Percentiles rank a stretch among this genome's conserved stretches.
Conservation (phyloP, 2,113 vertebrate species). For the Xiphophorus couchianus region DNA sequence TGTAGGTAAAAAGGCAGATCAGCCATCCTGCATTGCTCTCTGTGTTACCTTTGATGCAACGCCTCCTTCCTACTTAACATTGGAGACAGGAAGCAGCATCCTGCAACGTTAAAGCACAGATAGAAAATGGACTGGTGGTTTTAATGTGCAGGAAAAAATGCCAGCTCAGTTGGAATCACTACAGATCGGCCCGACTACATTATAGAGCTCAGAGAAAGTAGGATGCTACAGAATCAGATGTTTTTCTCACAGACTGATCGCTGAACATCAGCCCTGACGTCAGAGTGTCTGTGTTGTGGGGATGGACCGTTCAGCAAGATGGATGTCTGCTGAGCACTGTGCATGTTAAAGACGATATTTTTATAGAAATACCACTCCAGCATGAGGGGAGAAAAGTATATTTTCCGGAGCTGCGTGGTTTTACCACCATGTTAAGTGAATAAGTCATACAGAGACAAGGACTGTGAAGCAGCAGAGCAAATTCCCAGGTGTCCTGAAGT, state of each 20-base stretch:
- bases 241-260: slow-evolving; percentile 11
- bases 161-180: not conserved
- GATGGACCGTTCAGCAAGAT: not conserved
- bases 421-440: slow-evolving; percentile 51
- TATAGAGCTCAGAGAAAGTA: not conserved
- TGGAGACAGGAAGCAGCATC: no score
- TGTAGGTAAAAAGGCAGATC: no score
- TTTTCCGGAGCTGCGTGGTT: slow-evolving; percentile 32
- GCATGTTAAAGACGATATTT: not conserved
- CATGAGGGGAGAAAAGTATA: slow-evolving; percentile 16
- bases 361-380: slow-evolving; percentile 32
- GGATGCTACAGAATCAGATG: not conserved
- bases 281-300: slow-evolving; percentile 8
- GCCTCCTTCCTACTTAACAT: no score
- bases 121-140: not conserved
- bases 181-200: not conserved
- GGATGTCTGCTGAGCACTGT: not conserved
- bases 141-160: not conserved
- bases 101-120: not conserved
- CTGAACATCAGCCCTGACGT: not conserved
- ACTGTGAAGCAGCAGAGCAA: not conserved
- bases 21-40: no score
- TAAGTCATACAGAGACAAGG: slow-evolving; percentile 57
- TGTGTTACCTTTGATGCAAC: no score
- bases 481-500: not conserved